These are phyloP conservation scores for Pogona vitticeps DNA, from an alignment of 2,113 vertebrate species.

Conservation along the genomic window DNA sequence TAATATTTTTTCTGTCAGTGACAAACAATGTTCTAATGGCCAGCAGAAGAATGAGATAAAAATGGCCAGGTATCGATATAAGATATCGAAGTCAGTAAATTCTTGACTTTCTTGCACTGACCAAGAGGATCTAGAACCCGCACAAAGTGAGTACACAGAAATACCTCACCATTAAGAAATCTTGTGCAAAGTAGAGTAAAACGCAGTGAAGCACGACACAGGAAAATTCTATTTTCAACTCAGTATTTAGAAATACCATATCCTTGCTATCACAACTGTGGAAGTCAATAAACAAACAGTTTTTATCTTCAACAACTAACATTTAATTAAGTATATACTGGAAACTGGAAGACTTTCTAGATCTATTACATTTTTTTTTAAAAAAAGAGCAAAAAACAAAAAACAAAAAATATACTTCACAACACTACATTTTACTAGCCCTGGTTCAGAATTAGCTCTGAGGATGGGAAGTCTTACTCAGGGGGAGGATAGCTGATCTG, in stretches of 20 bases:
- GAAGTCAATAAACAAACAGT: not conserved
- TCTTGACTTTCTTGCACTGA: conserved; percentile 62
- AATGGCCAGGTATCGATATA: conserved; percentile 76
- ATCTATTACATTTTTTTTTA: no score
- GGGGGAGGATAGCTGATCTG: no score
- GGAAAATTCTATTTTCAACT: conserved; percentile 39
- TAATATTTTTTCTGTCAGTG: not conserved
- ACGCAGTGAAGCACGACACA: conserved; percentile 55
- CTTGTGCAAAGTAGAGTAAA: conserved; percentile 65
- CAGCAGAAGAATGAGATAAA: conserved; percentile 50
- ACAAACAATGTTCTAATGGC: not conserved
- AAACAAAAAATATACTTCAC: no score
- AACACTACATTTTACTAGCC: not conserved
- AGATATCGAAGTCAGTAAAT: conserved; percentile 71
- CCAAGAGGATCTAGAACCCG: conserved; percentile 80
- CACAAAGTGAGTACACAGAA: conserved; percentile 71
- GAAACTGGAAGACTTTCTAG: not conserved
- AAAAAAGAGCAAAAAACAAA: no score
- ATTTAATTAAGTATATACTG: not conserved
- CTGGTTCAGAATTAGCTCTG: not conserved
- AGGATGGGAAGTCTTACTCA: no score
- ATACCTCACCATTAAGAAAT: conserved; percentile 76
- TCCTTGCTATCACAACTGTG: not conserved
- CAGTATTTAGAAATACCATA: not conserved
- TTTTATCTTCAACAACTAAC: not conserved